Conservation (phyloP, 2,888 invertebrate species). For the Spisula solida region DNA sequence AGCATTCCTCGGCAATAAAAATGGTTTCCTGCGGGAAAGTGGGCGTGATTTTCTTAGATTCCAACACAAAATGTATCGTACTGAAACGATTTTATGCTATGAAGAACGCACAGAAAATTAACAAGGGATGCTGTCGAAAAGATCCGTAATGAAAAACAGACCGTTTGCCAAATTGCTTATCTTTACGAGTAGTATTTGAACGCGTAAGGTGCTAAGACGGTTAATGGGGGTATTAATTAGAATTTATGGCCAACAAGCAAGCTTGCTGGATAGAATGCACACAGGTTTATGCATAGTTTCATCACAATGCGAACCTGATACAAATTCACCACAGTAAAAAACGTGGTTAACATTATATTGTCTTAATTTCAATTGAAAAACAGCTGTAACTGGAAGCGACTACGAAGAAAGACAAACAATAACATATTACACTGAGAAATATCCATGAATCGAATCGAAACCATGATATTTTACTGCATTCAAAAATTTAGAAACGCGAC, state of each 20-base stretch:
- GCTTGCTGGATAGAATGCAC: slow-evolving; percentile 33
- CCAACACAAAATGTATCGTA: slow-evolving; percentile 17
- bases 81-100: not conserved
- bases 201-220: slow-evolving; percentile 45
- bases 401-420: not conserved
- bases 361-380: slow-evolving; percentile 7
- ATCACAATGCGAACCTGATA: slow-evolving; percentile 27
- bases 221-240: slow-evolving; percentile 56
- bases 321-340: slow-evolving; percentile 4
- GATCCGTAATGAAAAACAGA: slow-evolving; percentile 45
- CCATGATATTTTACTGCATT: too few species aligned
- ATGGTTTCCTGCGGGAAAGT: slow-evolving; percentile 15
- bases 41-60: slow-evolving; percentile 54
- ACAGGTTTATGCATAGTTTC: slow-evolving; percentile 34
- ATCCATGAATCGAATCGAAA: too few species aligned
- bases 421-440: not conserved
- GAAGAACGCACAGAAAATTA: slow-evolving; percentile 36
- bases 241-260: slow-evolving; percentile 47
- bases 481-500: too few species aligned
- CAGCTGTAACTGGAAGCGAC: not conserved
- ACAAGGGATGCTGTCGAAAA: slow-evolving; percentile 21
- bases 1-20: slow-evolving; percentile 10
- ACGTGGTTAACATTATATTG: slow-evolving; percentile 5
- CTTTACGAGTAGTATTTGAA: slow-evolving; percentile 47
- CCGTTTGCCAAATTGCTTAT: slow-evolving; percentile 33